Base-by-base conservation (phyloP, 2,113 vertebrate species). In the Accipiter cooperii region DNA sequence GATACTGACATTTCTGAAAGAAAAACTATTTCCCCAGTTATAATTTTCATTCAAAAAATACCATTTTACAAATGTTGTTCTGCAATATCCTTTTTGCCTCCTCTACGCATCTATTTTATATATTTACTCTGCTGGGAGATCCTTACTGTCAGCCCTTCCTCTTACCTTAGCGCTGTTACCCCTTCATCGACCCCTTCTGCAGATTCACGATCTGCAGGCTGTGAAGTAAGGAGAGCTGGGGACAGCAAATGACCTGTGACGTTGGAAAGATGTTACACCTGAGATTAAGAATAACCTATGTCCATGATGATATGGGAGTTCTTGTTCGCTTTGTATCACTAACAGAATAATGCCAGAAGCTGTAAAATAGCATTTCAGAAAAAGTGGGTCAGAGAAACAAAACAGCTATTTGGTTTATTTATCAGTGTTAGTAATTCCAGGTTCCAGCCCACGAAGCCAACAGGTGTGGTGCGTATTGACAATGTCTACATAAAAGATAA, bases 1-100 rank as follows among this genome's bases (percentile, higher is more conserved):
- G 96, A 90, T 79, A 94, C n/a, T 86, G 85, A 71, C 46, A 92
- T 93, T 97, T 95, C 69, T 90, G 86, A 88, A 95, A 95, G 81
- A 84, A 80, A 82, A 96, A 31, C 3, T 44, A 71, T 90, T 95
- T 95, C 74, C 13, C 54, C 22, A 70, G 68, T 96, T 96, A 91
- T 12, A 0, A 24, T 91, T 94, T 97, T 97, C 42, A 84, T 93
- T 89, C 79, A 85, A 97, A 97, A 60, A 33, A 52, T 66, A 57
- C 40, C 38, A 33, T 79, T 90, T 51, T 82, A 47, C 64, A 87
- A 94, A 71, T 80, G 75, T 13, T 86, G 11, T n/a, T 75, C 78
- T 77, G 38, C 77, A 80, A 74, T 34, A 75, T 20, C 16, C 17
- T 89, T 93, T 87, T 89, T 19, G 65, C 92, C 49, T 89, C n/a